A percentile compares a stretch with the other conserved stretches of the same genome.
Conservation (phyloP, 2,797 vertebrate genomes). For the Avahi laniger region DNA sequence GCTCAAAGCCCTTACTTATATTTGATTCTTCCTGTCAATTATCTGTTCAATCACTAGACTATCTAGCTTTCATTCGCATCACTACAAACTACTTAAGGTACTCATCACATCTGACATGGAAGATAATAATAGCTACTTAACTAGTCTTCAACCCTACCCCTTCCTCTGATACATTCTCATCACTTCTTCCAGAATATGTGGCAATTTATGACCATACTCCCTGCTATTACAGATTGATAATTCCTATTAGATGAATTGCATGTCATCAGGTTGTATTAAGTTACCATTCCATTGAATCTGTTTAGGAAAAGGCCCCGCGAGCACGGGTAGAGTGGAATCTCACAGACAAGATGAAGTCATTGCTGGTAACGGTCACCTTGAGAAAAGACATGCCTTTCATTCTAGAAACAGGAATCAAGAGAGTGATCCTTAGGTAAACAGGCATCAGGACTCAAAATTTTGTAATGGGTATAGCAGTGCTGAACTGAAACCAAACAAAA, state of each 20-base stretch:
- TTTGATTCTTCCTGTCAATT: neutral
- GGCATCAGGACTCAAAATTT: neutral
- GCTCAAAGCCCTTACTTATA: neutral
- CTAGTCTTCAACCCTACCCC: neutral
- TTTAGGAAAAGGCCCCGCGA: neutral
- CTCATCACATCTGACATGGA: neutral
- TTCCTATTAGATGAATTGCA: neutral
- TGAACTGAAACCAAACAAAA: constrained; percentile 26
- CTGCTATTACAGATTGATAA: neutral
- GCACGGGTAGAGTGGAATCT: neutral
- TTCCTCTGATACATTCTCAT: constrained; percentile 1
- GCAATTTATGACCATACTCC: neutral
- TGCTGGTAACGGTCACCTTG: neutral
- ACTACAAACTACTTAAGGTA: neutral
- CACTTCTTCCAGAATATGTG: neutral
- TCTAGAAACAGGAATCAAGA: neutral
- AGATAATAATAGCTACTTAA: neutral
- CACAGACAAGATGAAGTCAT: neutral
- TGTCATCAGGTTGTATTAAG: neutral
- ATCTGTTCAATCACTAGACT: neutral
- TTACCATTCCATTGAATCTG: neutral
- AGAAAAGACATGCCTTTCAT: neutral
- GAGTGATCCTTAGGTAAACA: neutral
- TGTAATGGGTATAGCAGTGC: neutral
- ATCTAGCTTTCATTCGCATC: neutral